Evolutionary conservation across 2,113 vertebrate genomes (phyloP), one percentile per base, ranked within the genome.

Genomic region (Chaetodon auriga): DNA sequence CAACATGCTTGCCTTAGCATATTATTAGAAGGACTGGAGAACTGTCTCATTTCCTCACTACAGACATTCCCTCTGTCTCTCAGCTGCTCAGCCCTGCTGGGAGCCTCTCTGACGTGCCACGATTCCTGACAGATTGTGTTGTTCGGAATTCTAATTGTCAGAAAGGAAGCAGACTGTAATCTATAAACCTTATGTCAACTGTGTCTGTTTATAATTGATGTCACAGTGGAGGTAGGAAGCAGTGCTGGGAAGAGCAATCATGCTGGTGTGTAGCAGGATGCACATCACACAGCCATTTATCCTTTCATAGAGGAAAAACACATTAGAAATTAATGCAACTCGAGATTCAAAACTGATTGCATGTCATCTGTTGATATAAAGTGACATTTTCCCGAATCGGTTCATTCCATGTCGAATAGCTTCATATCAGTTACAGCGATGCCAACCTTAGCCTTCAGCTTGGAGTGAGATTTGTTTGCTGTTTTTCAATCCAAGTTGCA

Each of bases 21-120:
- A 84, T 87, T 78, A 86, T 89, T 68, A 69, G 60, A 68, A 80
- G 78, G 54, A 66, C 30, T 0, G 21, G 41, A 79, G 71, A 83
- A 18, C 1, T 41, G 66, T 35, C 55, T 9, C 36, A 23, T 62
- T 72, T 69, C 35, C 30, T 16, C 2, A 3, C n/a, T 51, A 38
- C 35, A 65, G 14, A 66, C 54, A 71, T 60, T 6, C 25, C n/a
- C 65, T 75, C 49, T 23, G 25, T 68, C 36, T 79, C 72, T 6
- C 16, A 66, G 49, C 46, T 48, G 60, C 71, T 49, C 54, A 11
- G 43, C 43, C 73, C 68, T 80, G 78, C 86, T 69, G 78, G 46
- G 64, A 80, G 45, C 36, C 16, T 25, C 41, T 57, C 79, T 41
- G 78, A 83, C 53, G 75, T 0, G 48, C 81, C 58, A 46, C 64